Evolutionary conservation across 2,113 vertebrate genomes (phyloP), one percentile per base, ranked within the genome.

Genomic region (Nothobranchius kuhntae): DNA sequence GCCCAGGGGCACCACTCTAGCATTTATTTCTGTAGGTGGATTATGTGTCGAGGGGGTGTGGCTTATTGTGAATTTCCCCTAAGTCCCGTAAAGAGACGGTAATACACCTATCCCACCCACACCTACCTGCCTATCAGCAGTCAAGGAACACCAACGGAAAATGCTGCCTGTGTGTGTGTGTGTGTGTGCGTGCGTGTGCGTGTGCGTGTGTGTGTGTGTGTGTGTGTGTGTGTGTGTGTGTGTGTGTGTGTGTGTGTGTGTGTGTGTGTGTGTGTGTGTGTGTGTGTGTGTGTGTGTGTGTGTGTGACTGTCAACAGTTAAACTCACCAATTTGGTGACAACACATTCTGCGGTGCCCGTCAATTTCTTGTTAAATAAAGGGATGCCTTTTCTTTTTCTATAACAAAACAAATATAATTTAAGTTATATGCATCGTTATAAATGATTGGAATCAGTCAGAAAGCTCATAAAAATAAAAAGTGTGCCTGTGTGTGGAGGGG

Each of bases 1-100:
- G 21, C 21, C 21, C 21, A 21, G 21, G 21, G 21, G 21, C 21
- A 21, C 21, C 21, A 55, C n/a, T 47, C 55, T 58, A 62, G 61
- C 44, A 17, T 56, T 46, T 64, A n/a, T 82, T 38, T 68, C 44
- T 56, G 44, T 63, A 21, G 47, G 51, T 38, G 17, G 59, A 21
- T 30, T 50, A 9, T 38, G 72, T 45, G 56, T 40, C n/a, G 21
- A 7, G 55, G 44, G 72, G 75, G 75, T 5, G 82, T 77, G n/a
- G 47, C 36, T 24, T 53, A 10, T 52, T 59, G 69, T 59, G 54
- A 75, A 80, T 75, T 84, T 77, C 78, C 84, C 84, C 68, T 24
- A 26, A 75, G 65, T 87, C 75, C 85, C 85, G 86, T 80, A 86
- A 24, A 64, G 71, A 74, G 51, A 82, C 66, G 55, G 38, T 73